phyloP scores from a whole-genome alignment of 2,113 vertebrate species.

The Corapipo altera region DNA sequence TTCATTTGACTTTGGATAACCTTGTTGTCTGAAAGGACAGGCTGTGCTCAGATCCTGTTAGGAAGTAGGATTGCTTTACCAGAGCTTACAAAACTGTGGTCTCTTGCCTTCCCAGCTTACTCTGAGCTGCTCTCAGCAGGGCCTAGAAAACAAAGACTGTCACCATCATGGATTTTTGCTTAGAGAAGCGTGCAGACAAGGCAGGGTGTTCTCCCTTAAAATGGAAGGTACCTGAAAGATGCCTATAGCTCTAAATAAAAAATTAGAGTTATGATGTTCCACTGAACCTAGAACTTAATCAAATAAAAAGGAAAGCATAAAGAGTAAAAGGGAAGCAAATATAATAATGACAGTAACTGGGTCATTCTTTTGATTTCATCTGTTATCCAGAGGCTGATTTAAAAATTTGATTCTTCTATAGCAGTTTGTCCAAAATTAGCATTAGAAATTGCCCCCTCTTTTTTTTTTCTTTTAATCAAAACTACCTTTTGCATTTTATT shows the following conservation, averaged over 20 bases:
- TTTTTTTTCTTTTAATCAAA: neutral
- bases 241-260: neutral
- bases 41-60: neutral
- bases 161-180: neutral
- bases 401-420: neutral
- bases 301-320: neutral
- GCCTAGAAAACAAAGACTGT: neutral
- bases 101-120: neutral
- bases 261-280: neutral
- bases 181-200: neutral
- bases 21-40: neutral
- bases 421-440: neutral
- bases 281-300: neutral
- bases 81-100: neutral
- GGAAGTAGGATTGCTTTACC: neutral
- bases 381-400: neutral
- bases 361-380: neutral
- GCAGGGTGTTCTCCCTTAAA: neutral
- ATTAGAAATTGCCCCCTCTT: neutral
- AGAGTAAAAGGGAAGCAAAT: neutral
- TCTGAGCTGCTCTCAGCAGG: neutral
- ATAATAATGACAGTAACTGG: neutral
- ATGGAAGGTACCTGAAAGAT: neutral
- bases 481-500: neutral
- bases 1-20: neutral